These are phyloP conservation scores for Odontomyia ornata DNA, from an alignment of 2,888 invertebrate species.

Conservation along the genomic window DNA sequence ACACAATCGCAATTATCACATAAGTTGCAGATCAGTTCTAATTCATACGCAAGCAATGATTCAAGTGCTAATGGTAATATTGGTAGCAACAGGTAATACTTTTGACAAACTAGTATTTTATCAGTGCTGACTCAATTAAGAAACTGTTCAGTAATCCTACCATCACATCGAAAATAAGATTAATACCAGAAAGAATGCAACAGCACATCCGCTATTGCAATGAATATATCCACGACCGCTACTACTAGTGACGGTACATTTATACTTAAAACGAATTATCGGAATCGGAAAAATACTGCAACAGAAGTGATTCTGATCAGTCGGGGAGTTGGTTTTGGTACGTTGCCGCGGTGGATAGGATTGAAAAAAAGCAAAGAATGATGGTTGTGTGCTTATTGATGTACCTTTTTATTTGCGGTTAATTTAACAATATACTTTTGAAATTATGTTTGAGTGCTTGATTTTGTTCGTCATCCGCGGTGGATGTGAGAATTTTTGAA, in stretches of 20 bases:
- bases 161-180: constrained; percentile 56
- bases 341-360: too few relatives aligned
- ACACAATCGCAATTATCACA: background rate
- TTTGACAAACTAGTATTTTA: background rate
- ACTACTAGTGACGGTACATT: constrained; percentile 54
- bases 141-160: constrained; percentile 20
- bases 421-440: too few relatives aligned
- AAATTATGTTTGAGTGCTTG: too few relatives aligned
- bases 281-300: constrained; percentile 51
- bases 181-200: constrained; percentile 24
- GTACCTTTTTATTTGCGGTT: too few relatives aligned
- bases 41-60: background rate
- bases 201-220: constrained; percentile 47
- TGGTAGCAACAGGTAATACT: background rate
- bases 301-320: constrained; percentile 60
- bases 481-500: too few relatives aligned
- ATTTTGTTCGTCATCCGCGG: too few relatives aligned
- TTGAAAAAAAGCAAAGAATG: too few relatives aligned
- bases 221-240: constrained; percentile 47
- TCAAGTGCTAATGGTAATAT: background rate
- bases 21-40: too few relatives aligned
- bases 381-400: too few relatives aligned
- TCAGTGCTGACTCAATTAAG: constrained; percentile 12
- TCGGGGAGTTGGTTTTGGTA: too few relatives aligned
- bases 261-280: constrained; percentile 60